Evolutionary conservation across 2,888 invertebrate species (phyloP), one percentile per base, ranked within the genome.

Genomic region (Platycheirus albimanus): DNA sequence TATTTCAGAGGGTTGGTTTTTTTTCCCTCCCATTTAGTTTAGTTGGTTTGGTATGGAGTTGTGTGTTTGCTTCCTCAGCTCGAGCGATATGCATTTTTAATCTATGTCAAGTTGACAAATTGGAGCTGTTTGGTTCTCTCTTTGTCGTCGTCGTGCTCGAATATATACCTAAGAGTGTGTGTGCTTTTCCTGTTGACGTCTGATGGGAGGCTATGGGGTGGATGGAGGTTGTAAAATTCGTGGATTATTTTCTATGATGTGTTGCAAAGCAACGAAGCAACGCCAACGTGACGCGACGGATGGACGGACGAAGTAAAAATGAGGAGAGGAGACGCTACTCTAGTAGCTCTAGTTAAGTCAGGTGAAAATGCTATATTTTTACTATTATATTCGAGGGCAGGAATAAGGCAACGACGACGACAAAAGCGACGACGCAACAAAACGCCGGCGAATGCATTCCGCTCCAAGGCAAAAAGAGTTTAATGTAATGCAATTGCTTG

Each of bases 71-170:
- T 54, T 45, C 38, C 71, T 41, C 28, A 38, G 66, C 41, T 76
- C 61, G 72, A 61, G 72, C 43, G 83, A 74, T 78, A 83, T 83
- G 78, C 77, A 83, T 85, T 85, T 85, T 85, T 85, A 85, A 85
- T 85, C 72, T 85, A 71, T 76, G 83, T 81, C 76, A 84, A 75
- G 72, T 74, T 84, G 84, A 84, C 84, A 84, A 84, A 84, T 84
- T 84, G 84, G 84, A 79, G 78, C 74, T 79, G 78, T 83, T 77
- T 74, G 69, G 64, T 20, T 15, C 69, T 24, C 41, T 28, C 36
- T 45, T 43, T 61, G 20, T 47, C 17, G 56, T 47, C 17, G 56
- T 43, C 45, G 13, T 63, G 45, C 11, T 10, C 15, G 30, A 45
- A 61, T 11, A n/a, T 41, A 28, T 15, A n/a, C n/a, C n/a, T n/a